Percentiles rank a stretch among this genome's conserved stretches.
phyloP scores from a whole-genome alignment of 2,888 invertebrate genomes.

The Eristalis pertinax region DNA sequence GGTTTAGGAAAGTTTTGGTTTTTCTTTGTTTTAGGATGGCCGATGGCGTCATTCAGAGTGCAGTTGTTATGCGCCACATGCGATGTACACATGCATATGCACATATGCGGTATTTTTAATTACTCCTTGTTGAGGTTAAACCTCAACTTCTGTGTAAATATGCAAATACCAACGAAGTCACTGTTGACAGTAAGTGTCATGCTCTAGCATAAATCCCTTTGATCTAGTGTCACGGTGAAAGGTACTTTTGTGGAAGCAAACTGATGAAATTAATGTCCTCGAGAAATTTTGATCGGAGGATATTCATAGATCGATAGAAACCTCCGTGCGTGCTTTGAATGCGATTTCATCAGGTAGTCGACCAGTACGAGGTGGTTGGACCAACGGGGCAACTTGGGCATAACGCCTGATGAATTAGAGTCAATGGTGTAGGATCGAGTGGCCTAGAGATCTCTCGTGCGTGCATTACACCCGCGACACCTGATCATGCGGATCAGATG shows the following conservation, averaged over 20 bases:
- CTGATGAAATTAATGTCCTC: not conserved
- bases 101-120: not conserved
- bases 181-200: not conserved
- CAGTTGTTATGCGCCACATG: not conserved
- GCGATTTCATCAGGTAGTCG: no score
- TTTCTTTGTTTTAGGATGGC: conserved; percentile 13
- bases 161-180: not conserved
- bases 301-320: no score
- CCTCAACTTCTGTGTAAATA: not conserved
- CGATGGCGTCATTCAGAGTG: not conserved
- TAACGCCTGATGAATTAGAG: no score
- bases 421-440: no score
- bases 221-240: not conserved
- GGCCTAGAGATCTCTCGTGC: no score
- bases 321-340: no score
- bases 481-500: no score
- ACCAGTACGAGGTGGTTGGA: no score
- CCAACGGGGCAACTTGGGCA: no score
- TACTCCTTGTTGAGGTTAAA: not conserved
- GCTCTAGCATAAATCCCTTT: not conserved
- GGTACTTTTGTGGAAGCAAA: not conserved
- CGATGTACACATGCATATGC: not conserved
- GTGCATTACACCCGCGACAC: no score
- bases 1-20: conserved; percentile 17
- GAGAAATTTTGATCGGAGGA: no score